Conservation (phyloP, 2,888 invertebrate genomes). For the Plebejus melissa region DNA sequence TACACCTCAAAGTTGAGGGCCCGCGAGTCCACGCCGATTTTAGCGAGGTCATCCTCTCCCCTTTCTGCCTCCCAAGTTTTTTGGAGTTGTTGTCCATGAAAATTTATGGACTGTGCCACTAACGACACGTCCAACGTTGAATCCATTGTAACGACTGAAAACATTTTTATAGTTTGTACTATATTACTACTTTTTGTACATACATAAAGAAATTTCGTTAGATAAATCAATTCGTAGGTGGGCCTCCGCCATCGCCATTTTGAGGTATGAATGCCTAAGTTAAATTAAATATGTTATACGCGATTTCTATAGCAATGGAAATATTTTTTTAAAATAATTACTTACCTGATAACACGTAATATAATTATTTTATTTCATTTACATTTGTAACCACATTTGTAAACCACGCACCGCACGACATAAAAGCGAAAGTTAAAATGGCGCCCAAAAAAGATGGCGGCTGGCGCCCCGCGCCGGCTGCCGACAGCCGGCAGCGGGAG, state of each 20-base stretch:
- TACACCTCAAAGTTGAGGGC: conserved; percentile 86
- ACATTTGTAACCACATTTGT: conserved; percentile 2
- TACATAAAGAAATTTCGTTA: neutral
- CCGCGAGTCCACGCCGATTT: conserved; percentile 76
- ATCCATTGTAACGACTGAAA: conserved; percentile 52
- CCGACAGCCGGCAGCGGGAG: too few relatives aligned
- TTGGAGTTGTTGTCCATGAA: conserved; percentile 92
- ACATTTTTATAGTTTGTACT: neutral
- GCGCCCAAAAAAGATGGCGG: neutral
- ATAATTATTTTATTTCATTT: neutral
- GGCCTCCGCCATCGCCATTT: conserved; percentile 24
- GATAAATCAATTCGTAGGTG: neutral
- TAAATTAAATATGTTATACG: neutral
- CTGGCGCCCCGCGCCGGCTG: too few relatives aligned
- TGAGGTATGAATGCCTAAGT: neutral
- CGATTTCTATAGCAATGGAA: neutral
- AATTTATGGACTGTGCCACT: conserved; percentile 87
- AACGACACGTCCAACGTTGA: conserved; percentile 69
- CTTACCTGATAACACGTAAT: neutral
- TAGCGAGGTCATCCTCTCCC: conserved; percentile 85
- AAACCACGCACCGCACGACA: conserved; percentile 1
- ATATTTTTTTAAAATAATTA: neutral
- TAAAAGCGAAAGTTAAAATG: conserved; percentile 25
- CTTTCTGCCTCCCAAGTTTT: conserved; percentile 93
- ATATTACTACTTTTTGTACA: neutral